phyloP scores from a whole-genome alignment of 2,797 vertebrate species.

The Mastacembelus armatus region DNA sequence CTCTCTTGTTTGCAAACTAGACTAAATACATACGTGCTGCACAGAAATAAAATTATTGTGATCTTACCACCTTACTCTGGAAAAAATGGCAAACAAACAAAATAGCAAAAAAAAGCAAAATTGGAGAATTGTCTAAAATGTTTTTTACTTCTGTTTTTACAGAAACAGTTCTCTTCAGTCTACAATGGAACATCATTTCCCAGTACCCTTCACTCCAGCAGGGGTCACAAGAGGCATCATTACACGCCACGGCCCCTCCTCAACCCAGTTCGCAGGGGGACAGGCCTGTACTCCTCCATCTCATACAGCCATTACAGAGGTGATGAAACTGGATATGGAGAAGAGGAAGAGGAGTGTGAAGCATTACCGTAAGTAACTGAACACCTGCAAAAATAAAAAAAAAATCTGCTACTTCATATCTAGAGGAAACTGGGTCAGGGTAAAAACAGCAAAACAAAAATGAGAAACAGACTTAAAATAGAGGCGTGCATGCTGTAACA shows the following conservation, averaged over 20 bases:
- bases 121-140: too few species aligned
- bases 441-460: neutral
- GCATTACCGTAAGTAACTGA: slow-evolving; percentile 67
- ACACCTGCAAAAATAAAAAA: neutral
- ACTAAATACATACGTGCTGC: neutral
- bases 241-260: slow-evolving; percentile 84
- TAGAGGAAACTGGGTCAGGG: neutral
- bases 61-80: neutral
- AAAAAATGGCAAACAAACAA: neutral
- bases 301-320: slow-evolving; percentile 31
- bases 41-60: too few species aligned
- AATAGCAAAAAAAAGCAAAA: too few species aligned
- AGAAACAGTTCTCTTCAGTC: slow-evolving; percentile 56
- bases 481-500: neutral
- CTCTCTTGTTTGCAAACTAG: neutral
- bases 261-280: slow-evolving; percentile 78
- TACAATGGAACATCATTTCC: slow-evolving; percentile 79
- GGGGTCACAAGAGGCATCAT: slow-evolving; percentile 43
- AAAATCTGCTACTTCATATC: neutral
- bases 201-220: slow-evolving; percentile 76
- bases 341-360: slow-evolving; percentile 35
- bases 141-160: slow-evolving; percentile 4
- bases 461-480: neutral
- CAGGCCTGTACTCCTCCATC: slow-evolving; percentile 78
- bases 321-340: slow-evolving; percentile 30